Evolutionary conservation across 2,113 vertebrate species (phyloP).

Genomic region (Hymenochirus boettgeri): DNA sequence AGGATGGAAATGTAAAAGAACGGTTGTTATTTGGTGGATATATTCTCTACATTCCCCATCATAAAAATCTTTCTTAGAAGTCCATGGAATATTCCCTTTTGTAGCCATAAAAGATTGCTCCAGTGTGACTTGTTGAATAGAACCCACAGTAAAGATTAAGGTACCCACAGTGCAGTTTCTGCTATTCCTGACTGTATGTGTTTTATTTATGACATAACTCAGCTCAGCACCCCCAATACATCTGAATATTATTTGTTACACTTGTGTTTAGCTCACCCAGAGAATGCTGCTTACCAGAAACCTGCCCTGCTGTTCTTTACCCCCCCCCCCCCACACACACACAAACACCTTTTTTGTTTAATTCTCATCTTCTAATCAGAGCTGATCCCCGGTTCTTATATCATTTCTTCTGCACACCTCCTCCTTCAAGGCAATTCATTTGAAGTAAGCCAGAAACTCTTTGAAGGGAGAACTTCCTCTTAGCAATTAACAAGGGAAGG

Average conservation of each 20-base stretch:
- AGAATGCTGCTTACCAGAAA: neutral
- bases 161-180: too few species aligned
- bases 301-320: neutral
- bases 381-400: constrained; percentile 16
- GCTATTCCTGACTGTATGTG: too few species aligned
- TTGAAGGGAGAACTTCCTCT: constrained; percentile 27
- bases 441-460: constrained; percentile 11
- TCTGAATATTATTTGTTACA: constrained; percentile 7
- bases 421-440: constrained; percentile 19
- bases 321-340: too few species aligned
- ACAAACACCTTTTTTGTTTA: neutral
- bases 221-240: neutral
- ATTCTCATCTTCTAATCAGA: constrained; percentile 10
- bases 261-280: constrained; percentile 5
- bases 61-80: too few species aligned
- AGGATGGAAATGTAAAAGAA: too few species aligned
- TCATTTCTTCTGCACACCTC: neutral
- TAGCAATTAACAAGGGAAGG: constrained; percentile 27
- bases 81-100: too few species aligned
- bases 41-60: too few species aligned
- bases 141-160: too few species aligned
- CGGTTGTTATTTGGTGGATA: too few species aligned
- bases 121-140: too few species aligned
- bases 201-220: constrained; percentile 12
- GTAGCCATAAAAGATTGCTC: too few species aligned